Evolutionary conservation across 92 coral and sea anemone species (phyloP).

Genomic region (Nematostella vectensis): DNA sequence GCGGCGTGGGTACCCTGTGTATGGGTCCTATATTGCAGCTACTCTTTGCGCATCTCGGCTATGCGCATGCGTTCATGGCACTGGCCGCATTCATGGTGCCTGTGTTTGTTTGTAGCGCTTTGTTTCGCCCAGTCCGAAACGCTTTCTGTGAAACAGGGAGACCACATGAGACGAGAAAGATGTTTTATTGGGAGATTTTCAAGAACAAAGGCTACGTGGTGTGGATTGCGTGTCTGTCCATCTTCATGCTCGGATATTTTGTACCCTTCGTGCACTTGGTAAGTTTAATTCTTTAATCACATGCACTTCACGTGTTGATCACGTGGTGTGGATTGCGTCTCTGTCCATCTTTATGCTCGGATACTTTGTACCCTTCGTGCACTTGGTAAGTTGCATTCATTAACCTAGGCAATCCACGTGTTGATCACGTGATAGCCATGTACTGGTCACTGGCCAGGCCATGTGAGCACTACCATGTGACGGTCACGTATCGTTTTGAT

Average conservation of each 20-base stretch:
- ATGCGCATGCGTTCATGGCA: slow-evolving; percentile 46
- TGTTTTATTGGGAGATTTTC: slow-evolving; percentile 75
- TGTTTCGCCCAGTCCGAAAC: slow-evolving; percentile 57
- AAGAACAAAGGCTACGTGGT: slow-evolving; percentile 70
- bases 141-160: slow-evolving; percentile 21
- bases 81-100: slow-evolving; percentile 50
- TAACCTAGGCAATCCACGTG: no score
- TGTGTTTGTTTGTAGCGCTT: slow-evolving; percentile 53
- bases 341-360: slow-evolving; percentile 78
- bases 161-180: slow-evolving; percentile 23
- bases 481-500: no score
- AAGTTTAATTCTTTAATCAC: slow-evolving; percentile 22
- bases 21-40: slow-evolving; percentile 58
- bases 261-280: slow-evolving; percentile 96
- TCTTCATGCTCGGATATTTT: slow-evolving; percentile 81
- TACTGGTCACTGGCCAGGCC: no score
- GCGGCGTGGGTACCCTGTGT: slow-evolving; percentile 74
- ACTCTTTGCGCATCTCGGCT: slow-evolving; percentile 37
- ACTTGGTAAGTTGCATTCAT: slow-evolving; percentile 84
- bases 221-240: slow-evolving; percentile 63
- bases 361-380: slow-evolving; percentile 92
- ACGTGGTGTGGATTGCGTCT: slow-evolving; percentile 55
- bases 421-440: no score
- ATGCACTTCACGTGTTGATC: no score
- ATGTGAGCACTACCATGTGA: no score